Evolutionary conservation across 2,888 invertebrate genomes (phyloP).

Genomic region (Coenonympha glycerion): DNA sequence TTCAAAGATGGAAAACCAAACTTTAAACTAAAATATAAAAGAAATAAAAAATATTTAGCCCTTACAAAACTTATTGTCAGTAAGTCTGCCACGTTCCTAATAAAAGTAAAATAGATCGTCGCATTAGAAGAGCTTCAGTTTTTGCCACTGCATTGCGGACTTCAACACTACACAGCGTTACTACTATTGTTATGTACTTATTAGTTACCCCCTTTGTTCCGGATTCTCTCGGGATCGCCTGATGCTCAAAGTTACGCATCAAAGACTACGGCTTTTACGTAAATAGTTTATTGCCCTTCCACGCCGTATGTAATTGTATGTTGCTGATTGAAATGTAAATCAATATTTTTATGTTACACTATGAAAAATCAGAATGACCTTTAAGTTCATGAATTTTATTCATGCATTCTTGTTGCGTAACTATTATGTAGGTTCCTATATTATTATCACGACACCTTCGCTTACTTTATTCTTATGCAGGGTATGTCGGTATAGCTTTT

Average conservation of each 20-base stretch:
- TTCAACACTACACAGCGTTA: slow-evolving; percentile 17
- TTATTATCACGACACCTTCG: not conserved
- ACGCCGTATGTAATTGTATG: slow-evolving; percentile 16
- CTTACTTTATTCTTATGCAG: not conserved
- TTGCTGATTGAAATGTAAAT: slow-evolving; percentile 1
- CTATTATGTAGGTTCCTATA: not conserved
- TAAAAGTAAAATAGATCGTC: not conserved
- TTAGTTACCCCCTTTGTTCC: slow-evolving; percentile 47
- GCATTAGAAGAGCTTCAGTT: not conserved
- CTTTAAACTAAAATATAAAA: too few relatives aligned
- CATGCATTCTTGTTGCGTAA: not conserved
- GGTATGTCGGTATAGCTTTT: too few relatives aligned
- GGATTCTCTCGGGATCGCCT: slow-evolving; percentile 63
- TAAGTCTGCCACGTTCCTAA: too few relatives aligned
- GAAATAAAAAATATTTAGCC: too few relatives aligned
- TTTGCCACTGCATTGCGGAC: not conserved
- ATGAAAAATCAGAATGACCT: not conserved
- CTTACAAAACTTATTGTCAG: not conserved
- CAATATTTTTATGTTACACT: not conserved
- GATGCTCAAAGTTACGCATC: slow-evolving; percentile 37
- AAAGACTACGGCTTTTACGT: slow-evolving; percentile 22
- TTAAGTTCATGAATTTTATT: not conserved
- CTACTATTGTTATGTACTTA: slow-evolving; percentile 14
- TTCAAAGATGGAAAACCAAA: too few relatives aligned
- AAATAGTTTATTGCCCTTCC: slow-evolving; percentile 24